These are phyloP conservation scores for Penaeus chinensis DNA, from an alignment of 1,140 invertebrate species.

Conservation along the genomic window DNA sequence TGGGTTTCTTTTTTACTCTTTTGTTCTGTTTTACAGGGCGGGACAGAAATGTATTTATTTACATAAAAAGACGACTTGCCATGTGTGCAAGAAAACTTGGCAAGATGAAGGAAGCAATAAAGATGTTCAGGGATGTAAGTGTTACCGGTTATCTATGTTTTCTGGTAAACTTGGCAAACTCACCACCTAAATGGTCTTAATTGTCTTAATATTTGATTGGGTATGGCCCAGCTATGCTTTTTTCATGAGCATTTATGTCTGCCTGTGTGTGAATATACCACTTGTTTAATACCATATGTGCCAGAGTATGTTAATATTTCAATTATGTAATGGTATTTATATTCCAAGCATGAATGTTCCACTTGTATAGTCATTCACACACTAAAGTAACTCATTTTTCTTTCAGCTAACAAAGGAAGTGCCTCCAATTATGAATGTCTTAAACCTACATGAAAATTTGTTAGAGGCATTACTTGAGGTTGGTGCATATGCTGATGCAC, in stretches of 20 bases:
- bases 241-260: background rate
- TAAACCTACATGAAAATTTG: slow-evolving; percentile 97
- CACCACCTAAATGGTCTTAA: no score
- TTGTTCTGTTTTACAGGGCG: slow-evolving; percentile 70
- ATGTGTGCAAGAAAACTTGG: slow-evolving; percentile 97
- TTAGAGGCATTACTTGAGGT: slow-evolving; percentile 95
- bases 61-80: slow-evolving; percentile 91
- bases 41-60: slow-evolving; percentile 96
- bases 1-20: background rate
- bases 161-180: no score
- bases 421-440: slow-evolving; percentile 93
- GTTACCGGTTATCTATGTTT: background rate
- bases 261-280: background rate
- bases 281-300: background rate
- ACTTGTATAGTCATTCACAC: background rate
- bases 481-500: slow-evolving; percentile 96
- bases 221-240: background rate
- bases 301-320: no score
- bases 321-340: background rate
- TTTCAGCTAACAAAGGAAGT: slow-evolving; percentile 92
- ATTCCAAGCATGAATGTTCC: background rate
- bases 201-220: background rate
- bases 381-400: background rate
- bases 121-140: slow-evolving; percentile 93
- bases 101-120: slow-evolving; percentile 93